Conservation (phyloP, 2,888 invertebrate genomes). For the Drosophila tanythrix region DNA sequence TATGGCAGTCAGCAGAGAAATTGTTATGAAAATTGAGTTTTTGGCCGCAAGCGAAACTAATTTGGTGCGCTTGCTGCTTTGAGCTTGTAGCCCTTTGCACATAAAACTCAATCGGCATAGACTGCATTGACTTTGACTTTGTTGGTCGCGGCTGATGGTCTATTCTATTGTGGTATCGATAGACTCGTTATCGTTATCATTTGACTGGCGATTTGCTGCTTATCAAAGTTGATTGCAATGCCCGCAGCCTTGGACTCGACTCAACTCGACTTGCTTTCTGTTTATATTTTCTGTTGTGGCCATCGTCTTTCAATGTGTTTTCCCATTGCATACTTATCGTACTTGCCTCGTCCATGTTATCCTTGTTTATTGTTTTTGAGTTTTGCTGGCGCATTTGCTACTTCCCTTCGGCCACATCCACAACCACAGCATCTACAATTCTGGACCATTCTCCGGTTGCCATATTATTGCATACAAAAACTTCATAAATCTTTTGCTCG, state of each 20-base stretch:
- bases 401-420: background rate
- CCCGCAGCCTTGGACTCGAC: slow-evolving; percentile 51
- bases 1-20: slow-evolving; percentile 65
- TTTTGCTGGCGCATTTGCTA: slow-evolving; percentile 26
- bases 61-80: slow-evolving; percentile 50
- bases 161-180: slow-evolving; percentile 43
- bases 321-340: slow-evolving; percentile 44
- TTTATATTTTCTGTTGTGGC: slow-evolving; percentile 10
- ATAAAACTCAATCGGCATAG: slow-evolving; percentile 67
- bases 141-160: background rate
- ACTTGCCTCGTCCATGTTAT: slow-evolving; percentile 26
- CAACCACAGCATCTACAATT: background rate
- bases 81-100: slow-evolving; percentile 35
- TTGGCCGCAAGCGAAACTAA: slow-evolving; percentile 72
- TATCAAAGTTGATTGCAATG: slow-evolving; percentile 78
- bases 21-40: slow-evolving; percentile 79
- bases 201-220: slow-evolving; percentile 74
- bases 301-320: background rate
- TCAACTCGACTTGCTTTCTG: slow-evolving; percentile 7
- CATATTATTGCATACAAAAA: slow-evolving; percentile 77
- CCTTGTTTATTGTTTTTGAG: slow-evolving; percentile 63
- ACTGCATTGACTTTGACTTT: slow-evolving; percentile 29
- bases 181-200: slow-evolving; percentile 72
- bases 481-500: slow-evolving; percentile 78
- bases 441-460: slow-evolving; percentile 22